Evolutionary conservation across 2,113 vertebrate species (phyloP).

Genomic region (Limnothrissa miodon): DNA sequence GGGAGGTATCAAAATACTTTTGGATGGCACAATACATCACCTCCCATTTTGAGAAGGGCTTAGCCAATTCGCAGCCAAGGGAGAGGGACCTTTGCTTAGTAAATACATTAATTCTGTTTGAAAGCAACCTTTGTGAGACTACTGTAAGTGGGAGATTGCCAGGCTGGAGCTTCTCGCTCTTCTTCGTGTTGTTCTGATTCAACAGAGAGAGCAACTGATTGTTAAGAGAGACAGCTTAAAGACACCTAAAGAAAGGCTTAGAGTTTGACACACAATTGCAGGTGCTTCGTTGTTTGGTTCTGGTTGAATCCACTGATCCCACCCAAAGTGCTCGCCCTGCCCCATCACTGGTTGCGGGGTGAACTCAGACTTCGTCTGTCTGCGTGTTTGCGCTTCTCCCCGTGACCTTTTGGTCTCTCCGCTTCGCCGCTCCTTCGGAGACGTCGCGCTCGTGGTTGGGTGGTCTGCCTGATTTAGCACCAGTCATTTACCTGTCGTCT

Average conservation of each 20-base stretch:
- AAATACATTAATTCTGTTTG: background rate
- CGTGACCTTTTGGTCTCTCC: slow-evolving; percentile 4
- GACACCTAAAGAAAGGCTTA: background rate
- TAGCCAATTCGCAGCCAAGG: background rate
- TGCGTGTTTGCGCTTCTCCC: background rate
- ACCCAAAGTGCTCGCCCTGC: too few relatives aligned
- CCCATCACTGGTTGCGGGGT: background rate
- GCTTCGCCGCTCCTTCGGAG: background rate
- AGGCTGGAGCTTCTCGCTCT: background rate
- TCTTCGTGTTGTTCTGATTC: slow-evolving; percentile 15
- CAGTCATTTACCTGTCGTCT: background rate
- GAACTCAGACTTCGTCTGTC: background rate
- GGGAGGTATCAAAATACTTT: background rate
- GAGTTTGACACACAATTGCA: background rate
- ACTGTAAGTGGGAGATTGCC: background rate
- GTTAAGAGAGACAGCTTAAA: background rate
- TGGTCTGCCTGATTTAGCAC: background rate
- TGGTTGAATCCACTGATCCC: background rate
- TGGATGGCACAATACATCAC: background rate
- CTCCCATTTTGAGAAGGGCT: background rate
- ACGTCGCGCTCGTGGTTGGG: background rate
- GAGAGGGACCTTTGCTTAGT: background rate
- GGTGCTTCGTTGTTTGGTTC: background rate
- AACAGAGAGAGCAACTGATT: slow-evolving; percentile 33
- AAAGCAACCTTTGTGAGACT: too few relatives aligned